These are phyloP conservation scores for Ammospiza caudacuta DNA, from an alignment of 2,113 vertebrate species.

Conservation along the genomic window DNA sequence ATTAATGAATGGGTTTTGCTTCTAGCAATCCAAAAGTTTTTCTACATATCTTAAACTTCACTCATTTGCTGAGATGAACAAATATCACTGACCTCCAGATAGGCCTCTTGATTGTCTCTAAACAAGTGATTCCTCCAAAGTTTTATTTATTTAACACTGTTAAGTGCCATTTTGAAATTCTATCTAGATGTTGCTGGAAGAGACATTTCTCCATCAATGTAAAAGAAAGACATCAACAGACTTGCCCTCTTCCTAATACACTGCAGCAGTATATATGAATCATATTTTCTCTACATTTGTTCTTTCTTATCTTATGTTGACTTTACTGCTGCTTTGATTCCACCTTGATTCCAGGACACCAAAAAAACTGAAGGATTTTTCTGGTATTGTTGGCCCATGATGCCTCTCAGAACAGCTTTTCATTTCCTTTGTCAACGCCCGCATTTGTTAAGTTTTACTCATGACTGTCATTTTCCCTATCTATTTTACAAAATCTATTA, in stretches of 20 bases:
- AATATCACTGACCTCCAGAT: accelerated
- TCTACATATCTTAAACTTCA: not conserved
- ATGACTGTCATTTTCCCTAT: not conserved
- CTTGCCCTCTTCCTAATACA: not conserved
- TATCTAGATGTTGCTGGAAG: not conserved
- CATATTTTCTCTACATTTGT: not conserved
- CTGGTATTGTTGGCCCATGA: not conserved
- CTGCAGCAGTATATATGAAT: not conserved
- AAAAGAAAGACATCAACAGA: not conserved
- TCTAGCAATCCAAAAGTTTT: not conserved
- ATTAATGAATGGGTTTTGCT: not conserved
- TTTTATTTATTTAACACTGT: not conserved
- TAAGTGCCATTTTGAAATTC: not conserved
- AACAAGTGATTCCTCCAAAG: not conserved
- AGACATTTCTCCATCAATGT: not conserved
- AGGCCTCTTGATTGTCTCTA: not conserved
- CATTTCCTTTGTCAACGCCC: not conserved
- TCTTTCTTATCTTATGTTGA: not conserved
- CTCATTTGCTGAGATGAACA: not conserved
- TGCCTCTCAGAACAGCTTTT: not conserved
- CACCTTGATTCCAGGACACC: not conserved
- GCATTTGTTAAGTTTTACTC: not conserved
- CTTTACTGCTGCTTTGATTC: not conserved
- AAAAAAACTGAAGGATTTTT: not conserved
- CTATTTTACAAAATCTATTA: not conserved